Evolutionary conservation across 2,888 invertebrate genomes (phyloP).

Genomic region (Nasonia oneida): DNA sequence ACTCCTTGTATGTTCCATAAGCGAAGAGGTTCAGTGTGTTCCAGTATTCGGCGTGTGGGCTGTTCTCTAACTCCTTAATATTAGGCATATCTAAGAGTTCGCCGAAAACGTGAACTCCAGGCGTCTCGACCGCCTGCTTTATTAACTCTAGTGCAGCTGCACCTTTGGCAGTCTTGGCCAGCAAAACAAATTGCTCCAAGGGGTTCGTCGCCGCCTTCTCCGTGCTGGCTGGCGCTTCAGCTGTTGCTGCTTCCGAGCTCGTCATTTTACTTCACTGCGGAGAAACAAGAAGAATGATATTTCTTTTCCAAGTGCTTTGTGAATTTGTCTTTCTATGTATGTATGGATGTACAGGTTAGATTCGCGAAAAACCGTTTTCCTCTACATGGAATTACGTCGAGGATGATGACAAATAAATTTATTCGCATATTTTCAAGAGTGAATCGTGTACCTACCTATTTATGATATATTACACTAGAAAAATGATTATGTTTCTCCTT

Average conservation of each 20-base stretch:
- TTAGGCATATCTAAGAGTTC: slow-evolving; percentile 96
- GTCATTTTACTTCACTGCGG: slow-evolving; percentile 54
- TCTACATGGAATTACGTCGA: background rate
- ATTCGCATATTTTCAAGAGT: background rate
- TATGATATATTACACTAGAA: background rate
- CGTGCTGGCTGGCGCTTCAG: slow-evolving; percentile 73
- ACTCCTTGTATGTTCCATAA: slow-evolving; percentile 96
- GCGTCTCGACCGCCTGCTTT: slow-evolving; percentile 94
- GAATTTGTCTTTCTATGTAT: background rate
- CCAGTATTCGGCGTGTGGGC: slow-evolving; percentile 87
- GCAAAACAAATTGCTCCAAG: slow-evolving; percentile 93
- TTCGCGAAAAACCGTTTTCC: background rate
- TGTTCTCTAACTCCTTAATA: slow-evolving; percentile 89
- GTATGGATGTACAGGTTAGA: background rate
- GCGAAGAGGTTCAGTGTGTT: slow-evolving; percentile 95
- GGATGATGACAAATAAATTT: background rate
- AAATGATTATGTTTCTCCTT: background rate
- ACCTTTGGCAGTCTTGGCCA: slow-evolving; percentile 94
- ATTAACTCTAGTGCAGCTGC: slow-evolving; percentile 94
- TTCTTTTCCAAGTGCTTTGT: background rate
- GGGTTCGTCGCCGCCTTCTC: slow-evolving; percentile 84
- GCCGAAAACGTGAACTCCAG: slow-evolving; percentile 96
- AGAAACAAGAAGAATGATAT: background rate
- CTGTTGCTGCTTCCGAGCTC: slow-evolving; percentile 34
- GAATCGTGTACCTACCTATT: background rate